These are phyloP conservation scores for Candidula unifasciata DNA, from an alignment of 2,888 invertebrate genomes.

Conservation along the genomic window DNA sequence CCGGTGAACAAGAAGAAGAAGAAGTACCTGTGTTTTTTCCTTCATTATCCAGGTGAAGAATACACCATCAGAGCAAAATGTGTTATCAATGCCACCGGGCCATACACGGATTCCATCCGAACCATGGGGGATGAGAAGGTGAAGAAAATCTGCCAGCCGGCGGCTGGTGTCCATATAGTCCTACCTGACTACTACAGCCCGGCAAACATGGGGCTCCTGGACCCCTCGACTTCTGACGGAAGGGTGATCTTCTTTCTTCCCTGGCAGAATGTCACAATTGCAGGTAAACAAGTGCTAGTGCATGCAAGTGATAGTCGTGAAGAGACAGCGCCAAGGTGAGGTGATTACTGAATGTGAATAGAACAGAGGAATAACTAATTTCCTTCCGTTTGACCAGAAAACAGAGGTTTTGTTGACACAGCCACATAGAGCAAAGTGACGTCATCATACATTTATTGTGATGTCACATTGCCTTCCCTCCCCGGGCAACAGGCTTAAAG, in stretches of 20 bases:
- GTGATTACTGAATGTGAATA: too few relatives aligned
- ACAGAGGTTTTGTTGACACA: too few relatives aligned
- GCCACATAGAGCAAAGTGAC: too few relatives aligned
- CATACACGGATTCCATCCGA: slow-evolving; percentile 92
- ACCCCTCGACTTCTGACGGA: slow-evolving; percentile 98
- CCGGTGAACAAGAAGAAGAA: too few relatives aligned
- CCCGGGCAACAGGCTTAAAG: too few relatives aligned
- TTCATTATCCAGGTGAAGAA: slow-evolving; percentile 74
- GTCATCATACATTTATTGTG: too few relatives aligned
- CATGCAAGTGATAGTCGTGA: too few relatives aligned
- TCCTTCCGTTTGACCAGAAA: too few relatives aligned
- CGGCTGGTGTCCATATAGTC: slow-evolving; percentile 98
- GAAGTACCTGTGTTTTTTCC: too few relatives aligned
- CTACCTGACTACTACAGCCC: slow-evolving; percentile 99
- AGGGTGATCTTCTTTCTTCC: slow-evolving; percentile 99
- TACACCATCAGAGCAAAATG: slow-evolving; percentile 86
- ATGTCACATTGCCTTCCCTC: too few relatives aligned
- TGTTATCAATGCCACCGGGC: slow-evolving; percentile 98
- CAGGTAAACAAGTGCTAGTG: slow-evolving; percentile 73
- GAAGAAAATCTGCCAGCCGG: slow-evolving; percentile 94
- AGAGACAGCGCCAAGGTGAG: too few relatives aligned
- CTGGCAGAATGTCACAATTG: slow-evolving; percentile 91
- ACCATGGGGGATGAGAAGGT: slow-evolving; percentile 91
- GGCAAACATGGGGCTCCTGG: slow-evolving; percentile 96
- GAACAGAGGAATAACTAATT: too few relatives aligned